Evolutionary conservation across 2,797 vertebrate genomes (phyloP), one percentile per base, ranked within the genome.

Genomic region (Melanitta fusca): DNA sequence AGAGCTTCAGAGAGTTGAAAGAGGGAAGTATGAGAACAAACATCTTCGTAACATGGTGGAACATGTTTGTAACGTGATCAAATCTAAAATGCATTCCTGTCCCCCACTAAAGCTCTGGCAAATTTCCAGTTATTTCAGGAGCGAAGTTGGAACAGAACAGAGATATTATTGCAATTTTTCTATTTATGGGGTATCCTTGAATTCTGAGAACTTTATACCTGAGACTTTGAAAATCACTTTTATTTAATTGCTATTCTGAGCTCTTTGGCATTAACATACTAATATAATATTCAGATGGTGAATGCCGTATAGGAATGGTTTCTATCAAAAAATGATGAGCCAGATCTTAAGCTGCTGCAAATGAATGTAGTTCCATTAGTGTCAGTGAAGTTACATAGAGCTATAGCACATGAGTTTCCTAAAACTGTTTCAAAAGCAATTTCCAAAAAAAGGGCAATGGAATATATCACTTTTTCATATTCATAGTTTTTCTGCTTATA

Each of bases 341-440:
- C n/a, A 34, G 51, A 88, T 85, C 58, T 88, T 85, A 92, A 79
- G 38, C 66, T 91, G 25, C 43, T 88, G 58, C 51, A 88, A 60
- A 70, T 92, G 16, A 60, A 32, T 84, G 11, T 41, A 28, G 25
- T 79, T 91, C 47, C n/a, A 77, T 77, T 80, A 90, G 28, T 47
- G 64, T 87, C 65, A 62, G 18, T 61, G 68, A 56, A 80, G 51
- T 77, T 75, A 64, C 5, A 8, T 0, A 57, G 25, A 65, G 32
- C 71, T 78, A 45, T 7, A 86, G 36, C 54, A 41, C n/a, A 15
- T 34, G 69, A 53, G 25, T 82, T 86, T 77, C 53, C 64, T 84
- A 57, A 91, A 89, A 77, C 28, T 51, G 13, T 90, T 94, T 86
- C n/a, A 60, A 80, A 91, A 84, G 38, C 68, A 64, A 73, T 92